A percentile compares a stretch with the other conserved stretches of the same genome.
Conservation (phyloP, 92 coral and sea anemone genomes). For the Porites divaricata region DNA sequence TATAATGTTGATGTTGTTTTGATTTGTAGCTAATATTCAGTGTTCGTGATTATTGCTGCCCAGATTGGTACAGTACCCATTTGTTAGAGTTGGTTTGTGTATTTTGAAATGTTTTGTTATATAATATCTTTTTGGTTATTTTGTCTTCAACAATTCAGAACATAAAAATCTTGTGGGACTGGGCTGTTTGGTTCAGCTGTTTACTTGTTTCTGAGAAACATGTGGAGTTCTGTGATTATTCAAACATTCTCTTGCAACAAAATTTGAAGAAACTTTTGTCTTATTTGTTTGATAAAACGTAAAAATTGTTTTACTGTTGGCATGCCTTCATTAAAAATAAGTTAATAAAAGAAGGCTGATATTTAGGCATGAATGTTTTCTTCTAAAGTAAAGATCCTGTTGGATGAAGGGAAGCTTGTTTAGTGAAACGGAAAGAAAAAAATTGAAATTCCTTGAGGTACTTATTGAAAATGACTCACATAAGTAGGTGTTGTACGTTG, state of each 20-base stretch:
- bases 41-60: slow-evolving; percentile 3
- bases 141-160: too few relatives aligned
- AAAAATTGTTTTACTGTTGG: too few relatives aligned
- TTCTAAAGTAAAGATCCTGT: too few relatives aligned
- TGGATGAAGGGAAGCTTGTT: background rate
- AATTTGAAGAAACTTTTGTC: too few relatives aligned
- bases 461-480: background rate
- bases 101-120: background rate
- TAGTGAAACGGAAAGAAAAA: background rate
- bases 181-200: background rate
- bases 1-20: slow-evolving; percentile 40
- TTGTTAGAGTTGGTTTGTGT: slow-evolving; percentile 40
- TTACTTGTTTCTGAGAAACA: background rate
- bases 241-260: too few relatives aligned
- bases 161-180: too few relatives aligned
- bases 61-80: slow-evolving; percentile 40
- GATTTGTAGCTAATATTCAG: slow-evolving; percentile 41
- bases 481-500: slow-evolving; percentile 39
- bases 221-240: too few relatives aligned
- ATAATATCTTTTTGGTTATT: background rate
- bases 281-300: too few relatives aligned
- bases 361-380: too few relatives aligned
- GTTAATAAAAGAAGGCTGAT: too few relatives aligned
- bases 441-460: background rate
- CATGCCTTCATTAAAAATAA: too few relatives aligned